These are phyloP conservation scores for Nephrotoma guestfalica DNA, from an alignment of 2,888 invertebrate genomes.

Conservation along the genomic window DNA sequence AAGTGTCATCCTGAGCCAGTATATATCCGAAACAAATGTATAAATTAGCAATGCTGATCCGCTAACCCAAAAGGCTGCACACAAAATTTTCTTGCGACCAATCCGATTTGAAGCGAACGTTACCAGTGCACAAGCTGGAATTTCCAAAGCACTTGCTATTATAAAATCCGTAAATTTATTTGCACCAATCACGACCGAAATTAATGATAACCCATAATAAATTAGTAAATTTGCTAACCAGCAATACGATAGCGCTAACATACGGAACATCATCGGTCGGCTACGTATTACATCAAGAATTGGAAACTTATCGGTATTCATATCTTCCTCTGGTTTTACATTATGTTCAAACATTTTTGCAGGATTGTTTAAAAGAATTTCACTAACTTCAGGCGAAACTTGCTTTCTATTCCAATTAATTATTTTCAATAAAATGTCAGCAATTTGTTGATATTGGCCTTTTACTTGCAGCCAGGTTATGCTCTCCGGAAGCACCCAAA, in stretches of 20 bases:
- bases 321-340: neutral
- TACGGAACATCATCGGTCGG: neutral
- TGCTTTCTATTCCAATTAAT: neutral
- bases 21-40: neutral
- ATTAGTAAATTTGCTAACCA: neutral
- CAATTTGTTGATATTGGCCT: neutral
- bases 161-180: neutral
- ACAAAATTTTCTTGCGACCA: neutral
- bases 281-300: neutral
- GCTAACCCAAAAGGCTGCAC: neutral
- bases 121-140: neutral
- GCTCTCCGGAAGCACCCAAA: neutral
- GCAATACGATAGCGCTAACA: neutral
- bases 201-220: neutral
- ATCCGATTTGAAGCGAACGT: neutral
- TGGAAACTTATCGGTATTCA: neutral
- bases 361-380: neutral
- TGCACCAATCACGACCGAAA: neutral
- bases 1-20: constrained; percentile 35
- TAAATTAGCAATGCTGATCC: neutral
- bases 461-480: neutral
- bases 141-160: neutral
- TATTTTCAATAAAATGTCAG: neutral
- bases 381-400: neutral
- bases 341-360: neutral